Conservation (phyloP, 2,888 invertebrate species). For the Galeruca laticollis region DNA sequence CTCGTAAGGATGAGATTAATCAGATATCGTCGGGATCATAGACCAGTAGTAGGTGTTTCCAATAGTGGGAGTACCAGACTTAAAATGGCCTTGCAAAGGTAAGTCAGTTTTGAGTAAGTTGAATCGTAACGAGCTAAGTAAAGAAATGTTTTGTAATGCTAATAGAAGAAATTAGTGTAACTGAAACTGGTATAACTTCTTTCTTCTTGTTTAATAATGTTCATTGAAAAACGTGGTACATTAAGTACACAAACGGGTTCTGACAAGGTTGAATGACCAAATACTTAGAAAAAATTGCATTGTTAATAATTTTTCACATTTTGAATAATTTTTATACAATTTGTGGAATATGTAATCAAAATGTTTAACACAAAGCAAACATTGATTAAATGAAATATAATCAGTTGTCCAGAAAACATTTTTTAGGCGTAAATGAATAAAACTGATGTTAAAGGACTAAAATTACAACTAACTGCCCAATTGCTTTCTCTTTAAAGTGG, state of each 20-base stretch:
- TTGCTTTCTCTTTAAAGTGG: no score
- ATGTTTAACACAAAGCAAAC: no score
- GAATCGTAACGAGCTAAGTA: constrained; percentile 34
- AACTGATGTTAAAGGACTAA: no score
- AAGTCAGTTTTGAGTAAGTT: constrained; percentile 42
- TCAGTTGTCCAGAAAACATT: no score
- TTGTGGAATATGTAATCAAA: background rate
- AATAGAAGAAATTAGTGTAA: constrained; percentile 34
- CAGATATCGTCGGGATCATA: constrained; percentile 45
- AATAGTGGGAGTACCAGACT: constrained; percentile 50
- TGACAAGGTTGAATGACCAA: constrained; percentile 18
- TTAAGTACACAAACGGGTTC: constrained; percentile 16
- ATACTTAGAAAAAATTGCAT: constrained; percentile 1
- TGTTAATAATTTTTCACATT: constrained; percentile 11
- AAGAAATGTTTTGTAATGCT: constrained; percentile 36
- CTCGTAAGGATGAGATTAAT: constrained; percentile 35
- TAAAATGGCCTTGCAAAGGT: constrained; percentile 54
- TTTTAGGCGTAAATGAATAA: no score
- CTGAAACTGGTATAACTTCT: constrained; percentile 33
- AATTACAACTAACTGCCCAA: no score
- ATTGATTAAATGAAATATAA: no score
- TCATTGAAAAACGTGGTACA: constrained; percentile 30
- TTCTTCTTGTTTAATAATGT: constrained; percentile 32
- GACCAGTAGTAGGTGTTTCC: constrained; percentile 52
- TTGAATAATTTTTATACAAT: background rate